Base-by-base conservation (phyloP, 2,888 invertebrate species). In the Dendrolimus pini region DNA sequence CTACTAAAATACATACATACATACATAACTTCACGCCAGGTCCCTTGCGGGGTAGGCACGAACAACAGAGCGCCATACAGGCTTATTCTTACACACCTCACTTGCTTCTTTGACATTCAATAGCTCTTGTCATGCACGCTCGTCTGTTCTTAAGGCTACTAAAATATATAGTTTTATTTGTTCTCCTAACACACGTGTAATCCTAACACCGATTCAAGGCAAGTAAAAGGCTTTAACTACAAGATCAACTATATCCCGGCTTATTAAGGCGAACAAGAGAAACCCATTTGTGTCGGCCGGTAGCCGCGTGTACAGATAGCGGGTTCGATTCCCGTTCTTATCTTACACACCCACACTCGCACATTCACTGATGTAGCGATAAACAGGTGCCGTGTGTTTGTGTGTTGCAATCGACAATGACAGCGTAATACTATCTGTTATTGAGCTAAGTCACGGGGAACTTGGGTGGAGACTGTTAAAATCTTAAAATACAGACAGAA, bases 221-320 rank as follows among this genome's bases (percentile, higher is more conserved):
- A 60, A 65, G 47, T 47, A 47, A 47, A 47, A 47, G 61, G 61
- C 52, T 47, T 47, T 47, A 47, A 47, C 47, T 12, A 47, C 47
- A 9, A 47, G 47, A 47, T 47, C 47, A 47, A 12, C 12, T 64
- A 69, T 69, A 65, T 30, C 69, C 53, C 57, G 69, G 65, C 84
- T 81, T 83, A 83, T 83, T 84, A 81, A 80, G 74, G 68, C 75
- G 70, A 79, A 89, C 89, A 89, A 81, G 87, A 80, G 85, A 89
- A 89, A 86, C 77, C 82, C 89, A 89, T 89, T 88, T 88, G 82
- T 77, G 73, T 64, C 70, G 71, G 78, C 75, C 78, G 77, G 81
- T 80, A 80, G 74, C 76, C 66, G 62, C 57, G 70, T 72, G 72
- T 71, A 62, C 66, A 61, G 80, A 81, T 81, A 81, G 77, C 69